These are phyloP conservation scores for Epinotia nisella DNA, from an alignment of 2,888 invertebrate genomes.

Conservation along the genomic window DNA sequence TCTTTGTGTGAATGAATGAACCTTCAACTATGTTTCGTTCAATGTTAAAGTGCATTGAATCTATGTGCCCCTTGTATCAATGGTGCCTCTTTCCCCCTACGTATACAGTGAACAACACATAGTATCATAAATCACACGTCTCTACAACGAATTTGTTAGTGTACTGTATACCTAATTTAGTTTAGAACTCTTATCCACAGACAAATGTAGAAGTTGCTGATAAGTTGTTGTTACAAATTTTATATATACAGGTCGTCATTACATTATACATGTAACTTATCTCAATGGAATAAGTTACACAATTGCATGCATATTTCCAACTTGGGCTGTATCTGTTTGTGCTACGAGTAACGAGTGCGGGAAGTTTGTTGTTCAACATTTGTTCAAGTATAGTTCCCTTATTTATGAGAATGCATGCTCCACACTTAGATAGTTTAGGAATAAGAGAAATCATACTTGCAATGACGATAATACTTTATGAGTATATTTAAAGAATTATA, in stretches of 20 bases:
- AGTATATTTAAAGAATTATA: no score
- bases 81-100: no score
- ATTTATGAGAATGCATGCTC: conserved; percentile 3
- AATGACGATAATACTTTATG: no score
- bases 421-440: background rate
- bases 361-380: conserved; percentile 36
- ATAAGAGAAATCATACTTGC: background rate
- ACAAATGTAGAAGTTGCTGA: conserved; percentile 51
- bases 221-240: conserved; percentile 47
- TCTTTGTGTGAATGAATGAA: no score
- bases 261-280: background rate
- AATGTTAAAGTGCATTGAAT: no score
- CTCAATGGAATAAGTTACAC: conserved; percentile 10
- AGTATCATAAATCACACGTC: no score
- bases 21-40: no score
- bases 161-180: conserved; percentile 16
- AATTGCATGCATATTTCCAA: conserved; percentile 6
- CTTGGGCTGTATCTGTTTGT: background rate
- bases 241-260: background rate
- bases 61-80: no score
- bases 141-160: no score
- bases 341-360: conserved; percentile 38
- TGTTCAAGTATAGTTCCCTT: conserved; percentile 25
- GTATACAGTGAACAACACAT: no score
- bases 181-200: conserved; percentile 39